Evolutionary conservation across 2,888 invertebrate species (phyloP).

Genomic region (Bruchidius siliquastri): DNA sequence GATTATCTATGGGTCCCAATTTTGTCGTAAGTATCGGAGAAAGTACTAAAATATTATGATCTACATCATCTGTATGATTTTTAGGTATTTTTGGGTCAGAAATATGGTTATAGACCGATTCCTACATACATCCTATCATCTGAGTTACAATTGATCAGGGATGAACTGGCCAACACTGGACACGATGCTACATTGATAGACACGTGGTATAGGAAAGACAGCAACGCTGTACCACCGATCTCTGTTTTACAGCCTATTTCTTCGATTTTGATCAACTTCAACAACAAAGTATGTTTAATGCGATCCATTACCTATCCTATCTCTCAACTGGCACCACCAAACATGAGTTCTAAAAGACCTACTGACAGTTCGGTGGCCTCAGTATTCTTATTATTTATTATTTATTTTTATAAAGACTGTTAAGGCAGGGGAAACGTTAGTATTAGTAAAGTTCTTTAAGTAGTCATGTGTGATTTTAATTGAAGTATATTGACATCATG

Average conservation of each 20-base stretch:
- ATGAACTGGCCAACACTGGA: slow-evolving; percentile 77
- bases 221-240: slow-evolving; percentile 92
- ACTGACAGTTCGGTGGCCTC: too few species aligned
- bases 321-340: too few species aligned
- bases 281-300: slow-evolving; percentile 83
- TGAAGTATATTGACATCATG: too few species aligned
- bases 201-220: slow-evolving; percentile 94
- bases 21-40: slow-evolving; percentile 69
- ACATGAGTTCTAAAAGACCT: too few species aligned
- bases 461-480: too few species aligned
- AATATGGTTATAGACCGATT: slow-evolving; percentile 96
- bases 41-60: neutral
- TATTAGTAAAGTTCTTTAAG: too few species aligned
- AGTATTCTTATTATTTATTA: too few species aligned
- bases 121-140: slow-evolving; percentile 92
- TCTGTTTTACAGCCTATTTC: slow-evolving; percentile 96
- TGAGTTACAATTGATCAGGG: slow-evolving; percentile 81
- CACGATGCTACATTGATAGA: slow-evolving; percentile 80
- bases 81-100: slow-evolving; percentile 91
- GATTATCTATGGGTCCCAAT: slow-evolving; percentile 96
- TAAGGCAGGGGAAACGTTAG: too few species aligned
- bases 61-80: slow-evolving; percentile 4
- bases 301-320: too few species aligned
- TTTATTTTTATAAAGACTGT: too few species aligned
- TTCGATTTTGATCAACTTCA: slow-evolving; percentile 93